phyloP scores from a whole-genome alignment of 1,140 invertebrate species.

The Glomeris maerens region DNA sequence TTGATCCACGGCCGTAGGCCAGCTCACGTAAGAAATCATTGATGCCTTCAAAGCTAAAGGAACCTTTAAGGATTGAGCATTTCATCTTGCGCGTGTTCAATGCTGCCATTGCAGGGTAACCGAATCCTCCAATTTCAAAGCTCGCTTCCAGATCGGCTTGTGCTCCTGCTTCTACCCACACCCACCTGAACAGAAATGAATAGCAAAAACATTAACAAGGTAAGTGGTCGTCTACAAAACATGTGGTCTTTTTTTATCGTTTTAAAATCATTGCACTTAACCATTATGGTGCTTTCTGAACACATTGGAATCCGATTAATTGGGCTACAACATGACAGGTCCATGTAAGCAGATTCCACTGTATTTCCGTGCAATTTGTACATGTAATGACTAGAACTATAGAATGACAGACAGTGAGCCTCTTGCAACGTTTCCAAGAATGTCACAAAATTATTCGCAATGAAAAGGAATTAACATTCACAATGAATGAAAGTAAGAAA shows the following conservation, averaged over 20 bases:
- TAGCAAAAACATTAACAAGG: slow-evolving; percentile 1
- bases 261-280: background rate
- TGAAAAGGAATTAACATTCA: no score
- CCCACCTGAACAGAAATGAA: slow-evolving; percentile 50
- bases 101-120: slow-evolving; percentile 86
- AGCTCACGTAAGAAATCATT: slow-evolving; percentile 86
- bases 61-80: slow-evolving; percentile 80
- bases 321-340: no score
- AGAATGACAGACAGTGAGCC: no score
- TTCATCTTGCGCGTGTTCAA: slow-evolving; percentile 96
- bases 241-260: background rate
- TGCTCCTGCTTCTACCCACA: slow-evolving; percentile 81
- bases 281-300: no score
- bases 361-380: no score
- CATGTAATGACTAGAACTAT: no score
- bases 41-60: slow-evolving; percentile 89
- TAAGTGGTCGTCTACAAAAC: slow-evolving; percentile 1
- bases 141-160: slow-evolving; percentile 73
- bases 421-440: no score
- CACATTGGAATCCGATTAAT: no score
- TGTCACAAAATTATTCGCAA: no score
- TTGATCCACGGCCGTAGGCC: slow-evolving; percentile 85
- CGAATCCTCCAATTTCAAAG: slow-evolving; percentile 84
- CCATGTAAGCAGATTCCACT: no score
- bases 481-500: no score